Percentiles rank a stretch among this genome's conserved stretches.
Conservation (phyloP, 2,113 vertebrate species). For the Percopsis transmontana region DNA sequence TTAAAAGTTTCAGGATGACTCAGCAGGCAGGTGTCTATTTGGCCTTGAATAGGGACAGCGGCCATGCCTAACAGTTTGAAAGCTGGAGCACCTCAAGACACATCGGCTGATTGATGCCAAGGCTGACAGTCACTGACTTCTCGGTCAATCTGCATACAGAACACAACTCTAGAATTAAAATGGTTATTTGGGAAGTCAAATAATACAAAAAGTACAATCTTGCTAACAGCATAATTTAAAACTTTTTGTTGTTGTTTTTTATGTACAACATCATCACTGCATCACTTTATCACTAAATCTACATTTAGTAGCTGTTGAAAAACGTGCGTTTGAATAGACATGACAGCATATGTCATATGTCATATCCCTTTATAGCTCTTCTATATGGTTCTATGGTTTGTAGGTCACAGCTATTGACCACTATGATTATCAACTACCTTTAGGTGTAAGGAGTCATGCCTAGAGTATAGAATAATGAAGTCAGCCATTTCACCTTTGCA, state of each 20-base stretch:
- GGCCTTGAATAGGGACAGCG: slow-evolving; percentile 50
- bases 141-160: slow-evolving; percentile 35
- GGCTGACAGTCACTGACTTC: slow-evolving; percentile 46
- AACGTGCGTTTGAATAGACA: too few species aligned
- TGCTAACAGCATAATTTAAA: too few species aligned
- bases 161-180: slow-evolving; percentile 22
- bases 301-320: too few species aligned
- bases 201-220: too few species aligned
- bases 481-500: slow-evolving; percentile 2
- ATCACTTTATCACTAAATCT: too few species aligned
- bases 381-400: too few species aligned
- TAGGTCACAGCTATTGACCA: too few species aligned
- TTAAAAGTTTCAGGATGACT: slow-evolving; percentile 66
- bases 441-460: slow-evolving; percentile 3
- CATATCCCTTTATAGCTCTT: too few species aligned
- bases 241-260: not conserved
- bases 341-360: too few species aligned
- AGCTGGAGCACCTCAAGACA: slow-evolving; percentile 58
- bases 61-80: slow-evolving; percentile 49
- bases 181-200: not conserved
- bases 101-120: slow-evolving; percentile 37
- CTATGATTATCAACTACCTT: not conserved
- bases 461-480: slow-evolving; percentile 20
- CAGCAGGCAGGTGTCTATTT: slow-evolving; percentile 63
- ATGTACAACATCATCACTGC: too few species aligned